Percentiles rank a stretch among this genome's conserved stretches.
These are phyloP conservation scores for Mesembrinibis cayennensis DNA, from an alignment of 2,113 vertebrate genomes.

Conservation along the genomic window DNA sequence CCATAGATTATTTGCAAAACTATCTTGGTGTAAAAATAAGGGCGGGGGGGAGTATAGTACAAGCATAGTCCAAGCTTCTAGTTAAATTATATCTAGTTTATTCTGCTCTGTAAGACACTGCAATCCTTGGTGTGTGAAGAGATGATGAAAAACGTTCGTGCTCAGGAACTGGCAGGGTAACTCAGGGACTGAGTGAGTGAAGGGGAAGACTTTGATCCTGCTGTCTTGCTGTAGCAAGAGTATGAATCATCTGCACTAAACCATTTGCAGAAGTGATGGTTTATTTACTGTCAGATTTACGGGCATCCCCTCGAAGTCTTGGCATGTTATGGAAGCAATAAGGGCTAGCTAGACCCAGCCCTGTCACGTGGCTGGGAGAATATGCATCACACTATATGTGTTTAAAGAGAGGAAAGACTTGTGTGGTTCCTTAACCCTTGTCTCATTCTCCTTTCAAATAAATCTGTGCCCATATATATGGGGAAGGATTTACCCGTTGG, in stretches of 20 bases:
- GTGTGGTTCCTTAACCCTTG: neutral
- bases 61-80: neutral
- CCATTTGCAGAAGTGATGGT: neutral
- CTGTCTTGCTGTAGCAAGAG: neutral
- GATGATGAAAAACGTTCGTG: neutral
- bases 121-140: neutral
- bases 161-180: neutral
- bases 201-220: neutral
- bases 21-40: neutral
- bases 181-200: neutral
- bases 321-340: neutral
- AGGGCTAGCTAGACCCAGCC: neutral
- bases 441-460: neutral
- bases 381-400: neutral
- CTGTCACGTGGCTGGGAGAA: neutral
- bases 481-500: neutral
- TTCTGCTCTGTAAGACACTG: neutral
- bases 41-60: fast-evolving
- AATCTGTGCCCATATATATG: neutral
- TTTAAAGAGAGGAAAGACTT: neutral
- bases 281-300: neutral
- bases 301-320: neutral
- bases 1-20: neutral
- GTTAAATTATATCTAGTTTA: neutral
- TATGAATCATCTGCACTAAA: neutral